Evolutionary conservation across 2,888 invertebrate species (phyloP).

Genomic region (Peribatodes rhomboidaria): DNA sequence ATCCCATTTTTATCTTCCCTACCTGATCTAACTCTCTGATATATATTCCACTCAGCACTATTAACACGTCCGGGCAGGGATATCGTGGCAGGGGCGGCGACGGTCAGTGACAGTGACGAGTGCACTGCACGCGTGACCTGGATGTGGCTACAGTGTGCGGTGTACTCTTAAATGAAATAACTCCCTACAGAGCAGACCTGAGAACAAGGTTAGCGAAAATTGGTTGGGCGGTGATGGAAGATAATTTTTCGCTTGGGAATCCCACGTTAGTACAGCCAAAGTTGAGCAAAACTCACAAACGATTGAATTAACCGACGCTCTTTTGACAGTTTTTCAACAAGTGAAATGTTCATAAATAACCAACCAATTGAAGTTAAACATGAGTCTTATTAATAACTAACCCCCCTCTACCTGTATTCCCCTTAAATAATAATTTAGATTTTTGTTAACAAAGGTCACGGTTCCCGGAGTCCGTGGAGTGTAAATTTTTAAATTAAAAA

Average conservation of each 20-base stretch:
- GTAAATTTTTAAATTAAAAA: too few species aligned
- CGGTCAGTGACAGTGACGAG: slow-evolving; percentile 10
- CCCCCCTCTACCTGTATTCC: too few species aligned
- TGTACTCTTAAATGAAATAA: background rate
- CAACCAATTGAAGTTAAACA: too few species aligned
- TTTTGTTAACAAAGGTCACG: too few species aligned
- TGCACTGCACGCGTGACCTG: slow-evolving; percentile 17
- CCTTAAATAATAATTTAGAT: too few species aligned
- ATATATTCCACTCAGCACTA: background rate
- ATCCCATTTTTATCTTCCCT: background rate
- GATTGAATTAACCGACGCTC: too few species aligned
- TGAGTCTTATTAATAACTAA: too few species aligned
- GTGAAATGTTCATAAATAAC: too few species aligned
- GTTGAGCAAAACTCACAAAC: too few species aligned
- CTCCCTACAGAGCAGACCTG: background rate
- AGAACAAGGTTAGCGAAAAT: background rate
- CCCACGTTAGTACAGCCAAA: too few species aligned
- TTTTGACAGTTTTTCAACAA: too few species aligned
- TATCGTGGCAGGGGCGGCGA: background rate
- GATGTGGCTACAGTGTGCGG: background rate
- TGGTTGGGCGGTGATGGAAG: background rate
- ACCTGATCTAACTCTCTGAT: background rate
- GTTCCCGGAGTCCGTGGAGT: too few species aligned
- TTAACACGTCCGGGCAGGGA: slow-evolving; percentile 6
- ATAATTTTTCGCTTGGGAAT: background rate